Evolutionary conservation across 2,797 vertebrate genomes (phyloP).

Genomic region (Synaphobranchus kaupii): DNA sequence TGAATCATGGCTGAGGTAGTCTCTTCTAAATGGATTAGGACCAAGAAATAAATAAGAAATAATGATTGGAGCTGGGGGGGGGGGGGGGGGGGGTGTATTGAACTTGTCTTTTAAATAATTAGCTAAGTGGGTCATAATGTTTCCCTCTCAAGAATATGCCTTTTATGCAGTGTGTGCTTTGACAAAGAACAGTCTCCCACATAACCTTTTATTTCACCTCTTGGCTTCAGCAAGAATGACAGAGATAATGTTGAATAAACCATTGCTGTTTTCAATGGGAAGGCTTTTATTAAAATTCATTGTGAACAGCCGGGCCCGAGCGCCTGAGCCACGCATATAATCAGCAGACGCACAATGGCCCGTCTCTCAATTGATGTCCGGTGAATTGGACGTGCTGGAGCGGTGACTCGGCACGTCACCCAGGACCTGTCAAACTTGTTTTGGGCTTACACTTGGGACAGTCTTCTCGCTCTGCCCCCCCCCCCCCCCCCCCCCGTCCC

Average conservation of each 20-base stretch:
- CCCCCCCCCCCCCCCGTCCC: neutral
- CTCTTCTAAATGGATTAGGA: neutral
- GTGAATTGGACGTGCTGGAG: slow-evolving; percentile 28
- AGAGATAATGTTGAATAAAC: slow-evolving; percentile 37
- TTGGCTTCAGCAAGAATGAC: slow-evolving; percentile 30
- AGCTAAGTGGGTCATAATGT: slow-evolving; percentile 20
- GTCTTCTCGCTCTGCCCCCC: neutral
- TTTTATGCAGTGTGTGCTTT: neutral
- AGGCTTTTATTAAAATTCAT: slow-evolving; percentile 49
- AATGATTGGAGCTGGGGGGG: neutral
- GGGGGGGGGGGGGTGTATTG: too few relatives aligned
- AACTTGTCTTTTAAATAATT: slow-evolving; percentile 15
- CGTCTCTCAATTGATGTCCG: slow-evolving; percentile 32
- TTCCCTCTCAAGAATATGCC: slow-evolving; percentile 13
- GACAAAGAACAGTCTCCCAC: neutral
- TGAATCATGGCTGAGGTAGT: neutral
- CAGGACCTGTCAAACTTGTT: neutral
- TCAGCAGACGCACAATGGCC: slow-evolving; percentile 40
- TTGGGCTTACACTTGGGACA: neutral
- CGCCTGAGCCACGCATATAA: slow-evolving; percentile 34
- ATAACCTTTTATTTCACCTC: slow-evolving; percentile 18
- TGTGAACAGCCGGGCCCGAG: slow-evolving; percentile 27
- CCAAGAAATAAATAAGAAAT: neutral
- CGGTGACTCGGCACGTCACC: neutral
- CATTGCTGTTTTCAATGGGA: slow-evolving; percentile 40